A percentile compares a stretch with the other conserved stretches of the same genome.
Conservation (phyloP, 2,888 invertebrate species). For the Leucoma salicis region DNA sequence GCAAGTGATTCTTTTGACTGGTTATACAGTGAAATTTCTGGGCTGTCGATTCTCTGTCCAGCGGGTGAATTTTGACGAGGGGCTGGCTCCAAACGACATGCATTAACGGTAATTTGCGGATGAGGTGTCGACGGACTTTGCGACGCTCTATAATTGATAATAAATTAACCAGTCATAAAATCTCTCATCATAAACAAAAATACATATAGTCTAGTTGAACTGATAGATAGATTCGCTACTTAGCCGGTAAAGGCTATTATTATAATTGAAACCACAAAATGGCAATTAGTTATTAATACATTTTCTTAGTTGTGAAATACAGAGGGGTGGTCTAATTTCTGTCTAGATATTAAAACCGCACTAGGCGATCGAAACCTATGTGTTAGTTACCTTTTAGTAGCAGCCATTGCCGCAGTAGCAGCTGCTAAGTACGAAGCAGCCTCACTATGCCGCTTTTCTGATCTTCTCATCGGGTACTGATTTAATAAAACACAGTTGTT, state of each 20-base stretch:
- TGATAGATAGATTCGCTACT: no score
- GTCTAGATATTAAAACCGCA: no score
- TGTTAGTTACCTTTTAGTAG: constrained; percentile 52
- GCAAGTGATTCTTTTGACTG: constrained; percentile 70
- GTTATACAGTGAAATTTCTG: constrained; percentile 68
- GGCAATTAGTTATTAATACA: no score
- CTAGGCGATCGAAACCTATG: no score
- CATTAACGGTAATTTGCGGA: constrained; percentile 24
- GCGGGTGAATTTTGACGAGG: constrained; percentile 17
- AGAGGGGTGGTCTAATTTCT: no score
- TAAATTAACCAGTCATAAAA: background rate
- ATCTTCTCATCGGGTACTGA: constrained; percentile 29
- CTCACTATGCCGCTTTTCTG: constrained; percentile 57
- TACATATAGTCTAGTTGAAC: no score
- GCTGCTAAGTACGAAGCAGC: constrained; percentile 69
- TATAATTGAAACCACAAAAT: no score
- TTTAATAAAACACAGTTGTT: constrained; percentile 17
- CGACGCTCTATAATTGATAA: constrained; percentile 19
- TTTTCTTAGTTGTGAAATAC: no score
- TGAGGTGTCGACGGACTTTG: constrained; percentile 34
- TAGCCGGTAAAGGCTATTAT: no score
- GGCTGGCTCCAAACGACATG: constrained; percentile 25
- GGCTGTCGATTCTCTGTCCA: constrained; percentile 45
- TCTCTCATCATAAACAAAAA: background rate
- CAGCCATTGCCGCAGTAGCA: constrained; percentile 63